Conservation (phyloP, 1,140 invertebrate species). For the Drosophila elegans region DNA sequence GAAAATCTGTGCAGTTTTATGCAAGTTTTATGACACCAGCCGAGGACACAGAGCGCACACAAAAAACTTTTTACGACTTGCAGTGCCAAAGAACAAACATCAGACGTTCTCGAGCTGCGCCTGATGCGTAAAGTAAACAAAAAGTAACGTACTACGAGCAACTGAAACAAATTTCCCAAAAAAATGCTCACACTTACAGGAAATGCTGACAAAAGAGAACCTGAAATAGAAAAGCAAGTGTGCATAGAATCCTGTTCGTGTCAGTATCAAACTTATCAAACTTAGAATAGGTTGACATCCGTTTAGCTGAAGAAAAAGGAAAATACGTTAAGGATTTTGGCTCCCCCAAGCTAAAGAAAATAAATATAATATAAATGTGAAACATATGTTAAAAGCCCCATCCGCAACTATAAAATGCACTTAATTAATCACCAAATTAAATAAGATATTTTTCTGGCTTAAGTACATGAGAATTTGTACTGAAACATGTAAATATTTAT, state of each 20-base stretch:
- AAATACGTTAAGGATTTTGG: neutral
- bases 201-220: conserved; percentile 32
- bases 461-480: neutral
- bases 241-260: conserved; percentile 17
- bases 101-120: conserved; percentile 29
- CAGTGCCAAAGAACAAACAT: conserved; percentile 44
- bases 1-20: conserved; percentile 75
- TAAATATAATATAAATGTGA: too few species aligned
- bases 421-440: neutral
- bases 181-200: conserved; percentile 4
- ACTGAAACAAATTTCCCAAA: conserved; percentile 34
- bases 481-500: neutral
- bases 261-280: conserved; percentile 21
- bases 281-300: neutral
- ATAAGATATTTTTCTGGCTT: neutral
- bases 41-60: conserved; percentile 18
- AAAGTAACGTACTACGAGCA: conserved; percentile 28
- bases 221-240: conserved; percentile 24
- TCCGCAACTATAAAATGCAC: neutral
- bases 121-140: conserved; percentile 40
- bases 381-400: neutral
- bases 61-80: conserved; percentile 58
- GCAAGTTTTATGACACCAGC: conserved; percentile 73
- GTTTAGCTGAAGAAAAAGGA: too few species aligned
- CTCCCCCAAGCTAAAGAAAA: too few species aligned